These are phyloP conservation scores for Brotula barbata DNA, from an alignment of 2,797 vertebrate species.

Conservation along the genomic window DNA sequence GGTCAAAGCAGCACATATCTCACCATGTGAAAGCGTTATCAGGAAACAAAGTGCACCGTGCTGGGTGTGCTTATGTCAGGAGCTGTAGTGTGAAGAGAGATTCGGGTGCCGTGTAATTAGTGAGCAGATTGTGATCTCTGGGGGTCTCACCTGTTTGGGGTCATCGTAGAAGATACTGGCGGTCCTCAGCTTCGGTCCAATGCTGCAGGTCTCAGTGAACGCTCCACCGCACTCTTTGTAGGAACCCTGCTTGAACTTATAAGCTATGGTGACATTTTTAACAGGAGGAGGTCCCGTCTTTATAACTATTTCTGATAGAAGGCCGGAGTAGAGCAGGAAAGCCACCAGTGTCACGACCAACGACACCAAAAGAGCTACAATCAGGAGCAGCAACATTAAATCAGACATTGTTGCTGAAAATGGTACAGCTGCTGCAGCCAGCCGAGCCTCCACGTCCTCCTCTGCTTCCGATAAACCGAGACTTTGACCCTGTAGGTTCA, in stretches of 20 bases:
- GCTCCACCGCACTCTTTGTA: slow-evolving; percentile 84
- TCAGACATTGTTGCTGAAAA: slow-evolving; percentile 79
- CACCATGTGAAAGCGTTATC: slow-evolving; percentile 40
- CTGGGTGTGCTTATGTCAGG: slow-evolving; percentile 30
- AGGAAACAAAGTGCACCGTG: slow-evolving; percentile 34
- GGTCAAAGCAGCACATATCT: slow-evolving; percentile 35
- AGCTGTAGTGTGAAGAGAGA: slow-evolving; percentile 26
- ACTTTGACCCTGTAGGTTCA: neutral
- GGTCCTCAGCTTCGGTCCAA: slow-evolving; percentile 86
- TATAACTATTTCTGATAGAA: slow-evolving; percentile 83
- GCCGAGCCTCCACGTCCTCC: slow-evolving; percentile 33
- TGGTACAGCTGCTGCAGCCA: slow-evolving; percentile 18
- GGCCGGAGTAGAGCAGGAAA: slow-evolving; percentile 87
- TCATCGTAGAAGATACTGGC: slow-evolving; percentile 93
- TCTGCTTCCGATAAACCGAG: slow-evolving; percentile 19
- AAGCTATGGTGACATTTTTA: slow-evolving; percentile 85
- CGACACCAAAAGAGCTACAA: slow-evolving; percentile 74
- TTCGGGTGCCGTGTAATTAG: neutral
- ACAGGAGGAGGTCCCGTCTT: slow-evolving; percentile 90
- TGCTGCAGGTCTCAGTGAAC: slow-evolving; percentile 88
- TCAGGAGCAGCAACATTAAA: slow-evolving; percentile 82
- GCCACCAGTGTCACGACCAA: slow-evolving; percentile 82
- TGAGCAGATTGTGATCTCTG: neutral
- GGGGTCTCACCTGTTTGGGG: slow-evolving; percentile 79
- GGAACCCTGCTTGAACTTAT: slow-evolving; percentile 89